Base-by-base conservation (phyloP, 2,888 invertebrate species). In the Synergus japonicus region DNA sequence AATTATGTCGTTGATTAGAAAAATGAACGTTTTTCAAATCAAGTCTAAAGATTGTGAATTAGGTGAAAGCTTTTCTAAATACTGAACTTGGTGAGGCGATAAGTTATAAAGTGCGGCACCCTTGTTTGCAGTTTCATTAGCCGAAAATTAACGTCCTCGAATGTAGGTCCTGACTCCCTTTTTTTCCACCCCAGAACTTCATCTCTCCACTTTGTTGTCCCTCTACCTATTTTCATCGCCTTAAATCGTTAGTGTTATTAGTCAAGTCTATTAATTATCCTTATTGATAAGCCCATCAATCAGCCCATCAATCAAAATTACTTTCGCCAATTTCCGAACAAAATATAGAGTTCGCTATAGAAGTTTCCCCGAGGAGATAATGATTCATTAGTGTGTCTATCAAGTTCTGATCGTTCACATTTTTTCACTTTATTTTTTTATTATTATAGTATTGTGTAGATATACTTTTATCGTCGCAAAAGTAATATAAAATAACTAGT, bases 51-150 rank as follows among this genome's bases (percentile, higher is more conserved):
- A 60, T n/a, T 60, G 10, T 18, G 3, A 29, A 69, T 69, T 12
- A 69, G 8, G 29, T 29, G 15, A n/a, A 3, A 69, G 44, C 22
- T 69, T 49, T 69, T 29, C 22, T 60, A 9, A 60, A 10, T 2
- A n/a, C 58, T 18, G n/a, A 18, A 60, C 18, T 60, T 18, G 10
- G 10, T 10, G 58, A 60, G 4, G 10, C 18, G 12, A 15, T 10
- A 44, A 69, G 18, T 46, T 15, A 46, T 49, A 49, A 69, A 46
- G 10, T 9, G n/a, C 4, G 46, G 22, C 69, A 8, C 46, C 69
- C 46, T 69, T 69, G 69, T 69, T 69, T 69, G 29, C 46, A 46
- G 29, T 69, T 69, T 49, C 46, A 69, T 69, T 69, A 69, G 46
- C 29, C 12, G 69, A 69, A 69, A 46, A 69, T 46, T 69, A 49